Percentiles rank a stretch among this genome's conserved stretches.
These are phyloP conservation scores for Epistrophella euchroma DNA, from an alignment of 2,888 invertebrate species.

Conservation along the genomic window DNA sequence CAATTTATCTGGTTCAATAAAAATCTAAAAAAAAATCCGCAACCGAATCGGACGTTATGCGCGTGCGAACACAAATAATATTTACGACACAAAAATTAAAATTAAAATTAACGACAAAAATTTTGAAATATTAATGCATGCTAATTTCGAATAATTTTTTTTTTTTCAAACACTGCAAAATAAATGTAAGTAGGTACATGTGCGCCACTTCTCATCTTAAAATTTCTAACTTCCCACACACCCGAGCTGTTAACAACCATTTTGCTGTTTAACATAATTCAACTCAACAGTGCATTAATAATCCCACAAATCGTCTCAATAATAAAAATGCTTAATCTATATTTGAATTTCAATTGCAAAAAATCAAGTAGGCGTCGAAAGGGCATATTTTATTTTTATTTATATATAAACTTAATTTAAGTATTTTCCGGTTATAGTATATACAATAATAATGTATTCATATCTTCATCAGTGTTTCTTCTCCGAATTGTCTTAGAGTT, in stretches of 20 bases:
- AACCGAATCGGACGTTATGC: too few relatives aligned
- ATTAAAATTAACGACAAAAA: too few relatives aligned
- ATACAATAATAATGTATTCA: too few relatives aligned
- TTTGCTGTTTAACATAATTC: background rate
- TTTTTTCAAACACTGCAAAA: too few relatives aligned
- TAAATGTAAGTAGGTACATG: background rate
- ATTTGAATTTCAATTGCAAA: background rate
- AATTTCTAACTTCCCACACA: background rate
- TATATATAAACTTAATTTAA: background rate
- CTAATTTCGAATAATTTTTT: too few relatives aligned
- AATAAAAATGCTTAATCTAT: background rate
- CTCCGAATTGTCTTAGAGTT: too few relatives aligned
- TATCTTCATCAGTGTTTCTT: background rate
- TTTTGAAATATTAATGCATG: too few relatives aligned
- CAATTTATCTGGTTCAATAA: too few relatives aligned
- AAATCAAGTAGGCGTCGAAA: constrained; percentile 27
- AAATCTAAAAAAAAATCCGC: too few relatives aligned
- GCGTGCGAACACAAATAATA: too few relatives aligned
- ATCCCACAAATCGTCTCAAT: background rate
- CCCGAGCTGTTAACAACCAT: background rate
- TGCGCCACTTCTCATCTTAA: background rate
- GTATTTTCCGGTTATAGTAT: constrained; percentile 8
- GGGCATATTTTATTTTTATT: constrained; percentile 36
- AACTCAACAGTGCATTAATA: background rate
- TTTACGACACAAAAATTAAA: too few relatives aligned